Conservation (phyloP, 2,888 invertebrate species). For the Cheilosia urbana region DNA sequence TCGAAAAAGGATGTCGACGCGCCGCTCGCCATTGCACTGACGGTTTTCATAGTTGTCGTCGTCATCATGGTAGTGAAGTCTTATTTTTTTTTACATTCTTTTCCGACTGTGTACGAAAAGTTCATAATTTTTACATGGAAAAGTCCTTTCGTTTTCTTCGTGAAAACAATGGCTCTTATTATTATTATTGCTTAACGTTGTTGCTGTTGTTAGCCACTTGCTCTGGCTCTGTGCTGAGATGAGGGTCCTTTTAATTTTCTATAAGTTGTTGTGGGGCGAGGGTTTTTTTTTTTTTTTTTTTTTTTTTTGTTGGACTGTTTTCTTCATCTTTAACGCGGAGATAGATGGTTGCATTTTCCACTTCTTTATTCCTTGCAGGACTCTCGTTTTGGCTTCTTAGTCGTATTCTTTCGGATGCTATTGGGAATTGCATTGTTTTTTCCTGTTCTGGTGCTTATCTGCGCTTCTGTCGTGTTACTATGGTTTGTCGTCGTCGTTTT, state of each 20-base stretch:
- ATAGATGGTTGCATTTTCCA: conserved; percentile 67
- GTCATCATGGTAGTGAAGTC: conserved; percentile 12
- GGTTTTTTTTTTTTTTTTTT: background rate
- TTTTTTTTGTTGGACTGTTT: conserved; percentile 2
- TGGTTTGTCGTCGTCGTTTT: conserved; percentile 27
- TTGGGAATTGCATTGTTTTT: conserved; percentile 62
- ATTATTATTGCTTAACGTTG: conserved; percentile 32
- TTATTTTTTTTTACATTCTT: background rate
- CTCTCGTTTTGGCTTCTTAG: conserved; percentile 41
- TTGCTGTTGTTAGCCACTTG: conserved; percentile 16
- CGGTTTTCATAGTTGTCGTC: background rate
- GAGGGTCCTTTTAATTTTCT: conserved; percentile 54
- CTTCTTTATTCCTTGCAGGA: conserved; percentile 53
- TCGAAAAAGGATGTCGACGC: conserved; percentile 40
- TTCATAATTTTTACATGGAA: conserved; percentile 47
- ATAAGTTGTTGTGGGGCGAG: conserved; percentile 9
- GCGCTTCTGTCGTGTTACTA: conserved; percentile 27
- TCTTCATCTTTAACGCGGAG: conserved; percentile 38
- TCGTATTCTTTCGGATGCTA: conserved; percentile 30
- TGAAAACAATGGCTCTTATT: conserved; percentile 17
- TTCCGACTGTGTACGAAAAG: conserved; percentile 25
- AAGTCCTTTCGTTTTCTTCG: conserved; percentile 6
- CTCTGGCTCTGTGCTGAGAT: conserved; percentile 3
- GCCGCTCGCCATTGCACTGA: background rate
- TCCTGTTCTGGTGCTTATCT: conserved; percentile 47